phyloP scores from a whole-genome alignment of 2,888 invertebrate species.

The Amblyjoppa proteus region DNA sequence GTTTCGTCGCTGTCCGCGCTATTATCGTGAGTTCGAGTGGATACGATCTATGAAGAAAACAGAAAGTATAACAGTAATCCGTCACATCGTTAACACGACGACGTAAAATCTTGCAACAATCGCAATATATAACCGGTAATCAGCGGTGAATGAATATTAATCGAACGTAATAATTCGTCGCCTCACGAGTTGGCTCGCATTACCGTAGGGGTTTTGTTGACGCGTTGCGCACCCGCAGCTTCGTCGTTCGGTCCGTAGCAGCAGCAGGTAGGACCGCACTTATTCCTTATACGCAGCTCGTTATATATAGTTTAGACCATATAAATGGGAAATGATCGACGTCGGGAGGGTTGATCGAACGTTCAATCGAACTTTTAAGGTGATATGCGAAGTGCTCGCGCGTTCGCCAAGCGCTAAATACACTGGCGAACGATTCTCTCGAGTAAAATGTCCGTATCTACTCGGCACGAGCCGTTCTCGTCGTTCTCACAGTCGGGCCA shows the following conservation, averaged over 20 bases:
- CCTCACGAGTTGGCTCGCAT: slow-evolving; percentile 11
- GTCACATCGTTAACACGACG: not conserved
- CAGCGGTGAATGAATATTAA: slow-evolving; percentile 1
- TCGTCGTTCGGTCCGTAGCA: slow-evolving; percentile 39
- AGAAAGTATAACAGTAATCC: not conserved
- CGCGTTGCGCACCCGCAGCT: slow-evolving; percentile 42
- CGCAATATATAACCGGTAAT: not conserved
- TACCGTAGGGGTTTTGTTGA: slow-evolving; percentile 17
- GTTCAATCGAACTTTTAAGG: not conserved
- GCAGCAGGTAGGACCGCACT: slow-evolving; percentile 37
- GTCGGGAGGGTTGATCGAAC: not conserved
- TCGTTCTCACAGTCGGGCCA: not conserved
- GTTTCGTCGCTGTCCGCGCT: slow-evolving; percentile 14
- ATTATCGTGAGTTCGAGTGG: not conserved
- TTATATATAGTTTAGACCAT: not conserved
- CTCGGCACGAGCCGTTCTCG: not conserved
- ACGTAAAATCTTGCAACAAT: not conserved
- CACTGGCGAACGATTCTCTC: not conserved
- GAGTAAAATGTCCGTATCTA: not conserved
- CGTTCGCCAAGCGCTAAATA: not conserved
- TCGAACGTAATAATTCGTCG: not conserved
- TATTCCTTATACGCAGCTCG: not conserved
- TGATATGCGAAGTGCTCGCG: not conserved
- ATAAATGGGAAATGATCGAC: not conserved
- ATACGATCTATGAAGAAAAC: not conserved